Conservation (phyloP, 2,888 invertebrate species). For the Amphiduros pacificus region DNA sequence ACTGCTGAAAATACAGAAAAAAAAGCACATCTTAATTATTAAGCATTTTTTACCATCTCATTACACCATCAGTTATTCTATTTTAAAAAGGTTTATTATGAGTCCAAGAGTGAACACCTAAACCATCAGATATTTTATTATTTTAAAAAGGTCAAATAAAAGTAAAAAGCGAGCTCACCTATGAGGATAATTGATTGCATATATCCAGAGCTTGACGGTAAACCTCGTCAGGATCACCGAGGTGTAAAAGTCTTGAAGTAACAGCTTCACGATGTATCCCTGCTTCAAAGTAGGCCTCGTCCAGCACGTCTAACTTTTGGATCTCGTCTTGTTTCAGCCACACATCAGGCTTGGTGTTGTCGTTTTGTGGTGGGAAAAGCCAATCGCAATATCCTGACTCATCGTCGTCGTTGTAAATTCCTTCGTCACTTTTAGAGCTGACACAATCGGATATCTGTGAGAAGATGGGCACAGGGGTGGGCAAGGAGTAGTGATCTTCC, state of each 20-base stretch:
- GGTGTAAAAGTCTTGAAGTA: conserved; percentile 25
- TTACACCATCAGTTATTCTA: too few species aligned
- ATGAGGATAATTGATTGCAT: conserved; percentile 21
- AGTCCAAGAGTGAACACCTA: too few species aligned
- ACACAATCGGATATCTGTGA: not conserved
- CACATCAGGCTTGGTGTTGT: not conserved
- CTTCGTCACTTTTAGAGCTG: conserved; percentile 1
- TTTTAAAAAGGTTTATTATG: too few species aligned
- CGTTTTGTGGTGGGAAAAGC: not conserved
- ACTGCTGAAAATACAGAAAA: too few species aligned
- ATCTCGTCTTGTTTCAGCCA: not conserved
- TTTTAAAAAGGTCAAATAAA: too few species aligned
- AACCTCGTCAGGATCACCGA: conserved; percentile 33
- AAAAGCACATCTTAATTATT: not conserved
- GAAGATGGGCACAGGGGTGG: too few species aligned
- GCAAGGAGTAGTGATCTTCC: not conserved
- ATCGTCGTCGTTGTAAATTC: conserved; percentile 10
- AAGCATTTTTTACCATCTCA: not conserved
- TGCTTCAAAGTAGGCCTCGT: conserved; percentile 7
- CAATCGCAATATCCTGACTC: too few species aligned
- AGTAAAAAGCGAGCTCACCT: not conserved
- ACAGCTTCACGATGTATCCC: conserved; percentile 10
- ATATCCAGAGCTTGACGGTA: conserved; percentile 36
- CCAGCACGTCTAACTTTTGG: conserved; percentile 3
- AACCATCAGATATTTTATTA: too few species aligned